A percentile compares a stretch with the other conserved stretches of the same genome.
These are phyloP conservation scores for Psix sp. DNA, from an alignment of 1,140 invertebrate genomes.

Conservation along the genomic window DNA sequence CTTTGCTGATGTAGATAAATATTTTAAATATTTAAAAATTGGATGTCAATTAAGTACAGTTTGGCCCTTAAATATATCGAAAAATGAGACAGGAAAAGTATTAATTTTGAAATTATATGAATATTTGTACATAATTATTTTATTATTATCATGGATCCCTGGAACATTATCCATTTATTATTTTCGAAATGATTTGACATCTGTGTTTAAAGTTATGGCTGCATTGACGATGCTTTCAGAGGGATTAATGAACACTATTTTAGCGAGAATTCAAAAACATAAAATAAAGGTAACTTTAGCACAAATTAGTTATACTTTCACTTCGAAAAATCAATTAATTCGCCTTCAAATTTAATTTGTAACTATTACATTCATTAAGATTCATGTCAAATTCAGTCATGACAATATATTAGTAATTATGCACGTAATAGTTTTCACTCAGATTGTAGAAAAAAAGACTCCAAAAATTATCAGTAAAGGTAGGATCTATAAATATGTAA, in stretches of 20 bases:
- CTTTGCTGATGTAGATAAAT: not conserved
- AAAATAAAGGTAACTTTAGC: too few species aligned
- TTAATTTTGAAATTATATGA: not conserved
- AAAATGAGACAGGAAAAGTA: not conserved
- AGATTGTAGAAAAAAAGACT: too few species aligned
- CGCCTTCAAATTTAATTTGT: too few species aligned
- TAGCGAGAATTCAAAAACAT: too few species aligned
- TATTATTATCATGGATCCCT: not conserved
- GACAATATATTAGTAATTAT: too few species aligned
- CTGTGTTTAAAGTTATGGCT: not conserved
- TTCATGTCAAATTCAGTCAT: too few species aligned
- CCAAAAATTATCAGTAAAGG: too few species aligned
- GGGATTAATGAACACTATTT: not conserved
- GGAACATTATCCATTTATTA: not conserved
- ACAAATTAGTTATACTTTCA: too few species aligned
- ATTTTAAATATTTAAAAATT: not conserved
- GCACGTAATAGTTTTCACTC: too few species aligned
- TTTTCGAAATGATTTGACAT: not conserved
- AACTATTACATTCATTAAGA: too few species aligned
- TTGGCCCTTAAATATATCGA: not conserved
- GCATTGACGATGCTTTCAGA: not conserved
- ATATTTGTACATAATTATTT: not conserved
- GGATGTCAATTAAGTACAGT: not conserved
- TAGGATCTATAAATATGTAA: too few species aligned
- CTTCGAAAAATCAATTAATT: too few species aligned